Evolutionary conservation across 1,140 invertebrate species (phyloP), one percentile per base, ranked within the genome.

Genomic region (Oscheius sp.): DNA sequence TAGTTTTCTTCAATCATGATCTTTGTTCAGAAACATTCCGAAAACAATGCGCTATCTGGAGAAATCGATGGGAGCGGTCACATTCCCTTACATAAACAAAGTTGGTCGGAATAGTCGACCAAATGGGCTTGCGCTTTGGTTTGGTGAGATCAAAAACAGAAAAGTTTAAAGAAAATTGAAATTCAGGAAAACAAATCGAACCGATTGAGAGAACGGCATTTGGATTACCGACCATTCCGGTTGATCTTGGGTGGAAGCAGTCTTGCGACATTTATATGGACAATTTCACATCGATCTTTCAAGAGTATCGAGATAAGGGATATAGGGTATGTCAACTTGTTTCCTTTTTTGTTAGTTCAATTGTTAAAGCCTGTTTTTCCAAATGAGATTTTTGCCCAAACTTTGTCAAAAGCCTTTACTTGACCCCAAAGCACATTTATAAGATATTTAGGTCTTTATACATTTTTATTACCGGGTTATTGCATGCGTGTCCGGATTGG

Each of bases 1-100:
- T 38, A 4, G 31, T 4, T n/a, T 42, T 65, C n/a, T 63, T 10
- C 13, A 63, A 20, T 10, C n/a, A 59, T 7, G 13, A 18, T 10
- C 28, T 10, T 32, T 7, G 13, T 70, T 74, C 35, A 73, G 66
- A 31, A 74, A 72, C 1, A 59, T 75, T 1, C 61, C 65, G 36
- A 35, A 45, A 28, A 75, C 73, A 4, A 55, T 69, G 20, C 36
- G 55, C 20, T 64, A 38, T 18, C 34, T 75, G 31, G 49, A 76
- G 32, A 63, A 75, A 23, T 63, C 42, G 29, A 34, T 71, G 34
- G 46, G 73, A 36, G 73, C 68, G 2, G 64, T 72, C 18, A 42
- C 64, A 10, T 73, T 75, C 45, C 68, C 68, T 7, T 70, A 65
- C 23, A 42, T 75, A 3, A 75, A 75, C 73, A 75, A 75, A 49